These are phyloP conservation scores for Geodia barretti DNA, from an alignment of 37 sponge, comb jelly and placozoan genomes.

Conservation along the genomic window DNA sequence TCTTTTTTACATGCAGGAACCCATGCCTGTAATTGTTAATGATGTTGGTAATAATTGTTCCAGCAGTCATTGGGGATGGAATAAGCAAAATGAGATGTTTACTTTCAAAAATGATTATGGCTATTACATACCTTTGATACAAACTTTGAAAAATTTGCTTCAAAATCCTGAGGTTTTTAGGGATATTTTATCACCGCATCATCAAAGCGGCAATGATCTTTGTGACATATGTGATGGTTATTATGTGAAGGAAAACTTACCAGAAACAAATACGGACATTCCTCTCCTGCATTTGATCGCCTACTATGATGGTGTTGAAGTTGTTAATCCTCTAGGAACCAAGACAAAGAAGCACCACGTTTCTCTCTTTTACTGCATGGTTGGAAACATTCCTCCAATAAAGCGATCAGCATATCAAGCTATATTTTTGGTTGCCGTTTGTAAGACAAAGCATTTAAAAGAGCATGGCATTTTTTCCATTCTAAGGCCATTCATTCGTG, in stretches of 20 bases:
- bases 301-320: not conserved
- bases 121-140: not conserved
- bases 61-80: not conserved
- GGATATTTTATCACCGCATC: no score
- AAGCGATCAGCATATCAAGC: not conserved
- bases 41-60: no score
- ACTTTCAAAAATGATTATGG: not conserved
- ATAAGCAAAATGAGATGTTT: not conserved
- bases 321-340: not conserved
- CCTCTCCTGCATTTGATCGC: not conserved
- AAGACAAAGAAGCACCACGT: not conserved
- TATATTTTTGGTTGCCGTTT: conserved; percentile 4
- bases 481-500: not conserved
- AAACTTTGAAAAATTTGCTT: no score
- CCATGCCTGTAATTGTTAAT: no score
- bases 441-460: conserved; percentile 4
- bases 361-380: not conserved
- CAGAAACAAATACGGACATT: not conserved
- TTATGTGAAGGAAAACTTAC: not conserved
- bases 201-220: not conserved
- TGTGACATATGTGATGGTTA: not conserved
- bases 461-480: not conserved
- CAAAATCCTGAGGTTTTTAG: no score
- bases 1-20: no score
- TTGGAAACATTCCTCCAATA: conserved; percentile 15